Evolutionary conservation across 2,888 invertebrate genomes (phyloP).

Genomic region (Cantharis nigra): DNA sequence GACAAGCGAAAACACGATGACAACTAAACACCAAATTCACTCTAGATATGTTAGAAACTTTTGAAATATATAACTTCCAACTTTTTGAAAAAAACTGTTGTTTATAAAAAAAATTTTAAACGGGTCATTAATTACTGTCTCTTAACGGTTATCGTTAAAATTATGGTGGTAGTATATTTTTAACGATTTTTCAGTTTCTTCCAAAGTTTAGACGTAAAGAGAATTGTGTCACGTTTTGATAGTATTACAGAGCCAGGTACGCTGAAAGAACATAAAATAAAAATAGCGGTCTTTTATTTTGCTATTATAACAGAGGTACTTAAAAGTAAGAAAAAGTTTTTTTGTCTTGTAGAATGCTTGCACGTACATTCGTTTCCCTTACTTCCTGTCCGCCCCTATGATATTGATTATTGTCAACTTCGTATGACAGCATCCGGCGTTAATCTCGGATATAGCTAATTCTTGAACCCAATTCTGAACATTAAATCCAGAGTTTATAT

Average conservation of each 20-base stretch:
- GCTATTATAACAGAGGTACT: not conserved
- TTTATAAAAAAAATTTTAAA: not conserved
- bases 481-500: slow-evolving; percentile 8
- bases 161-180: not conserved
- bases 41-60: not conserved
- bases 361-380: not conserved
- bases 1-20: not conserved
- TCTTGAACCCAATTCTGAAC: slow-evolving; percentile 4
- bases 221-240: not conserved
- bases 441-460: slow-evolving; percentile 4
- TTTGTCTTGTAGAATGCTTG: not conserved
- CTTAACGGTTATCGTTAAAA: not conserved
- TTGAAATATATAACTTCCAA: not conserved
- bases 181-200: not conserved
- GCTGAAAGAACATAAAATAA: not conserved
- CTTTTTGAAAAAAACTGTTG: not conserved
- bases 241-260: not conserved
- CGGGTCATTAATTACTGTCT: not conserved
- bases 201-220: not conserved
- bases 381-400: not conserved
- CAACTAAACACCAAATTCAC: not conserved
- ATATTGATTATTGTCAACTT: slow-evolving; percentile 5
- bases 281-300: not conserved
- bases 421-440: not conserved
- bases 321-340: not conserved